These are phyloP conservation scores for Drepana arcuata DNA, from an alignment of 1,140 invertebrate species.

Conservation along the genomic window DNA sequence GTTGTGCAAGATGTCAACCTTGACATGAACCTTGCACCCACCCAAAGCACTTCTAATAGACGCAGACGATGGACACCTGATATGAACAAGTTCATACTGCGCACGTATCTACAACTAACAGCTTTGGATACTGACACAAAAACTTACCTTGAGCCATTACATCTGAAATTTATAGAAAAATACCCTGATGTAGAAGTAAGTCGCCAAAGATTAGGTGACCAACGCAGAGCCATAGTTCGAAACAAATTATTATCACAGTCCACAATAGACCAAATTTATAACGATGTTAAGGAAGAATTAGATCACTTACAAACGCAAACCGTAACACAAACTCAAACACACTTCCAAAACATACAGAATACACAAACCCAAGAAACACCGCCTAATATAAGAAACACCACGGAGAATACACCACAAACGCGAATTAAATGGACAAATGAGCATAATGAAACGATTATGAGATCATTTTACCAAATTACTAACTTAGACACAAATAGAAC, in stretches of 20 bases:
- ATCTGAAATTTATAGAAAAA: slow-evolving; percentile 12
- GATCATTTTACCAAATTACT: slow-evolving; percentile 11
- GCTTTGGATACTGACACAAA: slow-evolving; percentile 1
- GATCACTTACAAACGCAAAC: slow-evolving; percentile 12
- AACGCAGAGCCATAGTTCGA: slow-evolving; percentile 17
- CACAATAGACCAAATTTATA: slow-evolving; percentile 4
- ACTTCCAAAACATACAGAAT: background rate
- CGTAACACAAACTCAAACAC: slow-evolving; percentile 6
- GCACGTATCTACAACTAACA: slow-evolving; percentile 8
- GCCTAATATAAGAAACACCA: background rate
- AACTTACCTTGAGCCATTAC: slow-evolving; percentile 6
- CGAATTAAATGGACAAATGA: slow-evolving; percentile 13
- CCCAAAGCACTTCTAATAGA: background rate
- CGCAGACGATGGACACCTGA: slow-evolving; percentile 9
- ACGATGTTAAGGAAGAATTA: slow-evolving; percentile 12
- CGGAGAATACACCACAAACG: background rate
- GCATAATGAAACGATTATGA: slow-evolving; percentile 15
- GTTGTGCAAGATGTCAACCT: background rate
- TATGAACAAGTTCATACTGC: slow-evolving; percentile 11
- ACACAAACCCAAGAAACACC: too few relatives aligned
- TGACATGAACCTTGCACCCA: slow-evolving; percentile 6
- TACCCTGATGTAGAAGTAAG: slow-evolving; percentile 14
- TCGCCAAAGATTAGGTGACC: slow-evolving; percentile 18
- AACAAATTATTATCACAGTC: slow-evolving; percentile 9
- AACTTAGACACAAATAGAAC: slow-evolving; percentile 14